These are phyloP conservation scores for Pemphigus obesinymphae DNA, from an alignment of 1,140 invertebrate species.

Conservation along the genomic window DNA sequence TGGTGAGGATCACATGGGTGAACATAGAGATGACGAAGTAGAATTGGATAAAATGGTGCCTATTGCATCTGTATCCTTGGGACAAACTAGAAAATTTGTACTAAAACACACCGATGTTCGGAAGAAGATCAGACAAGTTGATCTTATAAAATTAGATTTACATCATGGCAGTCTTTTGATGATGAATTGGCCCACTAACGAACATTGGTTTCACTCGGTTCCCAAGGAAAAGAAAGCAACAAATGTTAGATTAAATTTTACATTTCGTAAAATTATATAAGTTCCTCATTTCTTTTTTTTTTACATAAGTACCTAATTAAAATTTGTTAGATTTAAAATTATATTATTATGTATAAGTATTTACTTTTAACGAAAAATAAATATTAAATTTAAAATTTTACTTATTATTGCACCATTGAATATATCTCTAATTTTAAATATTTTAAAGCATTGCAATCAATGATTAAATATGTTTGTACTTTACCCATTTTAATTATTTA, in stretches of 20 bases:
- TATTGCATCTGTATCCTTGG: slow-evolving; percentile 66
- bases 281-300: not conserved
- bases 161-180: slow-evolving; percentile 63
- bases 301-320: too few relatives aligned
- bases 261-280: slow-evolving; percentile 57
- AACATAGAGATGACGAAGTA: slow-evolving; percentile 67
- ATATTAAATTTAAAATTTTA: too few relatives aligned
- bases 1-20: slow-evolving; percentile 66
- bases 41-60: slow-evolving; percentile 60
- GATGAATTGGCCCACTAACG: slow-evolving; percentile 70
- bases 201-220: slow-evolving; percentile 66
- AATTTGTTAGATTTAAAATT: too few relatives aligned
- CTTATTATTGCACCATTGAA: too few relatives aligned
- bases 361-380: too few relatives aligned
- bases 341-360: too few relatives aligned
- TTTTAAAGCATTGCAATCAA: too few relatives aligned
- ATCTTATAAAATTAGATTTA: slow-evolving; percentile 58
- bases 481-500: too few relatives aligned
- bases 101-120: slow-evolving; percentile 59
- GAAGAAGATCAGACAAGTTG: slow-evolving; percentile 51
- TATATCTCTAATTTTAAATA: too few relatives aligned
- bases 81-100: slow-evolving; percentile 62
- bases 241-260: slow-evolving; percentile 63
- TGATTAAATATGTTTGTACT: too few relatives aligned
- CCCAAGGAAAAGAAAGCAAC: slow-evolving; percentile 57